Evolutionary conservation across 2,888 invertebrate species (phyloP).

Genomic region (Vandiemenella viatica): DNA sequence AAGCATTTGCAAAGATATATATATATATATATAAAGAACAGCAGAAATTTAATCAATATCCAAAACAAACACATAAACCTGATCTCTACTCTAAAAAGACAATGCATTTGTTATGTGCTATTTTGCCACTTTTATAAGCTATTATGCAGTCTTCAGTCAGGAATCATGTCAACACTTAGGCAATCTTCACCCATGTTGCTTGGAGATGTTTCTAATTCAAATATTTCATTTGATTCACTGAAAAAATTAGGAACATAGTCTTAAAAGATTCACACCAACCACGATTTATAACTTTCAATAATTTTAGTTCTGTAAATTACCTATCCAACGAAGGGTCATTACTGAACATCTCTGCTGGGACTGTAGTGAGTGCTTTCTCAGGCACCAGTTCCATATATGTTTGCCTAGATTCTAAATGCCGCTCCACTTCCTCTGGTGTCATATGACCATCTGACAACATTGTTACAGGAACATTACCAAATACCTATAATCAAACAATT

Average conservation of each 20-base stretch:
- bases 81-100: too few species aligned
- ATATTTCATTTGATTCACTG: constrained; percentile 70
- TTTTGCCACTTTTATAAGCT: too few species aligned
- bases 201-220: constrained; percentile 61
- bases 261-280: too few species aligned
- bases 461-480: constrained; percentile 28
- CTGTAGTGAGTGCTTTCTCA: constrained; percentile 74
- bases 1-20: too few species aligned
- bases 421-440: constrained; percentile 82
- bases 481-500: too few species aligned
- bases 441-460: constrained; percentile 63
- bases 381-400: constrained; percentile 64
- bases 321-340: constrained; percentile 81
- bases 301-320: constrained; percentile 29
- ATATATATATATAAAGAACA: too few species aligned
- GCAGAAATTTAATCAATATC: too few species aligned
- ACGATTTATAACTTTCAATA: background rate
- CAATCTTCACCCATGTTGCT: constrained; percentile 69
- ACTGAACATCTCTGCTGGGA: constrained; percentile 88
- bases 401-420: constrained; percentile 73
- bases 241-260: constrained; percentile 27
- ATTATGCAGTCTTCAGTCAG: too few species aligned
- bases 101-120: too few species aligned
- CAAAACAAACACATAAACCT: too few species aligned
- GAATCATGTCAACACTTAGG: constrained; percentile 50